Evolutionary conservation across 2,888 invertebrate species (phyloP).

Genomic region (Aphodius granarius): DNA sequence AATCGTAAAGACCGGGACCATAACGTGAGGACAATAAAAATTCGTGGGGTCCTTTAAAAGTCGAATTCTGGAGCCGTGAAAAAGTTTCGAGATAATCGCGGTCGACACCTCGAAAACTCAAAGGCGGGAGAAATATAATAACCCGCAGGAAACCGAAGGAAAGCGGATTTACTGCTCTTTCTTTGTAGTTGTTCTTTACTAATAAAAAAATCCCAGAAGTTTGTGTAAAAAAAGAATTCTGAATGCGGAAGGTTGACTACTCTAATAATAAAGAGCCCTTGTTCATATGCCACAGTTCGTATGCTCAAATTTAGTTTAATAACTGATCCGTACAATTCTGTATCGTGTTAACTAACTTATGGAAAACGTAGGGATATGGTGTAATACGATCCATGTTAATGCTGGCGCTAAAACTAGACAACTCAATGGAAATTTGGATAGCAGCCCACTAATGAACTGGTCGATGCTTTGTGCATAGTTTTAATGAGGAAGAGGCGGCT

Average conservation of each 20-base stretch:
- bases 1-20: constrained; percentile 22
- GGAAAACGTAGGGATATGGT: no score
- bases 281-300: no score
- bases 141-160: background rate
- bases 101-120: constrained; percentile 21
- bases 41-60: constrained; percentile 21
- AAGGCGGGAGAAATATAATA: constrained; percentile 7
- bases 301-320: no score
- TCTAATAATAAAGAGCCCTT: no score
- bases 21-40: constrained; percentile 24
- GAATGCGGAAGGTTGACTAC: no score
- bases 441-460: background rate
- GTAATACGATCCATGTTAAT: background rate
- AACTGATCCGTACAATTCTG: no score
- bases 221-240: no score
- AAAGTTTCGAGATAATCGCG: constrained; percentile 21
- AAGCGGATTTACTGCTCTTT: background rate
- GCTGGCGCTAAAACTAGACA: background rate
- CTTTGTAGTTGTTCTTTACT: background rate
- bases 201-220: no score
- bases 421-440: background rate
- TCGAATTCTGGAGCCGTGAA: constrained; percentile 23
- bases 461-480: background rate
- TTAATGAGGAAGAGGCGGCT: background rate
- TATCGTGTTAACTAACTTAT: no score